Base-by-base conservation (phyloP, 2,113 vertebrate species). In the Montifringilla adamsi region DNA sequence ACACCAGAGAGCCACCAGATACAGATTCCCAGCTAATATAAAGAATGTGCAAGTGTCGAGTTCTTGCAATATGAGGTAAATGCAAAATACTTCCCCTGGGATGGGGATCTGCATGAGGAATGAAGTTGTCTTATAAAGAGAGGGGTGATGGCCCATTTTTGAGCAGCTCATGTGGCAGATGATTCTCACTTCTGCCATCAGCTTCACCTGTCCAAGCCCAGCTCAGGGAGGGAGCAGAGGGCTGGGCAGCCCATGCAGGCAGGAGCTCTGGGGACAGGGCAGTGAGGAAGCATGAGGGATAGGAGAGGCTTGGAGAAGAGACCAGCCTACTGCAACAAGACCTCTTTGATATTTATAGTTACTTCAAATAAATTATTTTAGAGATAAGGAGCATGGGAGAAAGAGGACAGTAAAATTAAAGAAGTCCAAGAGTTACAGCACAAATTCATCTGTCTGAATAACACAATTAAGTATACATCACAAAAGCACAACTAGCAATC, bases 381-480 rank as follows among this genome's bases (percentile, higher is more conserved):
- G 8, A 37, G 31, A 22, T 31, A 46, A 31, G 13, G 19, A 62
- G 12, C 4, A 1, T 59, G 41, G 17, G 44, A 62, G 17, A 83
- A 47, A 72, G 37, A n/a, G 28, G 5, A 66, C 9, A 62, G 14
- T 43, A 80, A 75, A 84, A 75, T 16, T 7, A 46, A 49, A n/a
- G 16, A 67, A 74, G 9, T 39, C 26, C 28, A 59, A 33, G 33
- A 74, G 26, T 20, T 44, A 59, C 9, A n/a, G n/a, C n/a, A 77
- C 41, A 46, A 49, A 79, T 75, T 94, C 87, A 53, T 83, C 85
- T 78, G 18, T 15, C 47, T 26, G 74, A 82, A 94, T 87, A 95
- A 93, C 41, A 41, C 83, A 80, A 88, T 50, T 80, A 89, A 82
- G 72, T 37, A 47, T 73, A 88, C 85, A 94, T 93, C 88, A 82